A percentile compares a stretch with the other conserved stretches of the same genome.
phyloP scores from a whole-genome alignment of 1,140 invertebrate species.

The Thrips palmi region DNA sequence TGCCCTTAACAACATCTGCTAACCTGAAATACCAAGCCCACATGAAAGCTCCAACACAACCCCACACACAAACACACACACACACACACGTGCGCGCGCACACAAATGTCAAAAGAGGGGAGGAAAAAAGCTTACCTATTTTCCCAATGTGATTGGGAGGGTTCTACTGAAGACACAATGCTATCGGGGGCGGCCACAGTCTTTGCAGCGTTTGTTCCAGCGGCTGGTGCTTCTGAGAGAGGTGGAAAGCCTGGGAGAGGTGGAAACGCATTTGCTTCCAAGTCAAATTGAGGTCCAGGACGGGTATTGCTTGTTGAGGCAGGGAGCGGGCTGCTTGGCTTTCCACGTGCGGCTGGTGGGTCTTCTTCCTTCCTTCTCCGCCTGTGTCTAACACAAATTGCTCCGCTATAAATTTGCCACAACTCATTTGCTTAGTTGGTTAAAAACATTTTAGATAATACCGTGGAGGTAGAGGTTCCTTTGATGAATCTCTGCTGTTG shows the following conservation, averaged over 20 bases:
- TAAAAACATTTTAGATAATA: too few species aligned
- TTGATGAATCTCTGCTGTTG: too few species aligned
- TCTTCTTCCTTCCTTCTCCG: conserved; percentile 28
- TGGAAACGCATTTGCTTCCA: conserved; percentile 63
- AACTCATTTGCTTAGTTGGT: too few species aligned
- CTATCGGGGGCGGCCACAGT: background rate
- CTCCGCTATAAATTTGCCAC: too few species aligned
- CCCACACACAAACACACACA: background rate
- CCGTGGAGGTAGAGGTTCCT: too few species aligned
- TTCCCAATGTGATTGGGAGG: conserved; percentile 21
- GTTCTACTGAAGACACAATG: conserved; percentile 17
- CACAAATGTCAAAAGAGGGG: too few species aligned
- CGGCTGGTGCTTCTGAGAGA: conserved; percentile 44
- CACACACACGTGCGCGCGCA: too few species aligned
- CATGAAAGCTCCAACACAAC: background rate
- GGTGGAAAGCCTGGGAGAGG: conserved; percentile 59
- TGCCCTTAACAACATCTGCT: conserved; percentile 65
- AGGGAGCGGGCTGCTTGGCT: conserved; percentile 2
- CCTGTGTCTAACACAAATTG: conserved; percentile 22
- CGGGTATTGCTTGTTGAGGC: conserved; percentile 1
- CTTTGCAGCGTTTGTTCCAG: background rate
- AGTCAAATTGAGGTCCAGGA: conserved; percentile 46
- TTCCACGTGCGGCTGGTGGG: background rate
- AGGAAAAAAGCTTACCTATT: conserved; percentile 7
- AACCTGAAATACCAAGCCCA: conserved; percentile 24